phyloP scores from a whole-genome alignment of 2,888 invertebrate species.

The Celastrina argiolus region DNA sequence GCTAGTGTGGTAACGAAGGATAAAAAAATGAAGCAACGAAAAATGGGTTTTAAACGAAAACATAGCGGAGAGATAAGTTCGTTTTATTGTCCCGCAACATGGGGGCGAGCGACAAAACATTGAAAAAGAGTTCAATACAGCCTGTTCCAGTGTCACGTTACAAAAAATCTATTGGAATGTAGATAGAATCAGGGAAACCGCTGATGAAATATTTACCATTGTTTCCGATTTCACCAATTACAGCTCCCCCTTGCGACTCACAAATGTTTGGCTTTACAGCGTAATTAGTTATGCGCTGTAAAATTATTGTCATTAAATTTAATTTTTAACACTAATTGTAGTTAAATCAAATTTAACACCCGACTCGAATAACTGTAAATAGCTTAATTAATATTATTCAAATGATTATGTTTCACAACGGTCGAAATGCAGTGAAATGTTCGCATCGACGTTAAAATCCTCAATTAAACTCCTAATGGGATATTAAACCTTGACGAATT shows the following conservation, averaged over 20 bases:
- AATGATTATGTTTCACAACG: constrained; percentile 6
- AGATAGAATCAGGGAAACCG: constrained; percentile 31
- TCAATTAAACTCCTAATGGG: constrained; percentile 10
- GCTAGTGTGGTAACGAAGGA: constrained; percentile 47
- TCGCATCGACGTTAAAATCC: neutral
- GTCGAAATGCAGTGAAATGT: neutral
- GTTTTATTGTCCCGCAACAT: constrained; percentile 60
- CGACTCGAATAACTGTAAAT: constrained; percentile 8
- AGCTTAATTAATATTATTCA: constrained; percentile 17
- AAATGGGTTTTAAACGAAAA: constrained; percentile 62
- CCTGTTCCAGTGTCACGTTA: constrained; percentile 40
- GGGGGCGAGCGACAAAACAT: constrained; percentile 54
- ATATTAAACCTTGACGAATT: constrained; percentile 21
- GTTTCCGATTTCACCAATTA: constrained; percentile 20
- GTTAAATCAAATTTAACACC: constrained; percentile 7
- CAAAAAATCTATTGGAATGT: constrained; percentile 34
- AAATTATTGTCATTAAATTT: neutral
- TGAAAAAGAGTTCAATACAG: constrained; percentile 39
- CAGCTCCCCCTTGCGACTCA: neutral
- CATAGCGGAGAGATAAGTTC: constrained; percentile 63
- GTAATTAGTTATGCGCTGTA: neutral
- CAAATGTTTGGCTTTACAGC: neutral
- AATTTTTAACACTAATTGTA: constrained; percentile 11
- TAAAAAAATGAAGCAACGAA: constrained; percentile 54
- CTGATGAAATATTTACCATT: constrained; percentile 21